Evolutionary conservation across 1,140 invertebrate genomes (phyloP), one percentile per base, ranked within the genome.

Genomic region (Subanguina moxae): DNA sequence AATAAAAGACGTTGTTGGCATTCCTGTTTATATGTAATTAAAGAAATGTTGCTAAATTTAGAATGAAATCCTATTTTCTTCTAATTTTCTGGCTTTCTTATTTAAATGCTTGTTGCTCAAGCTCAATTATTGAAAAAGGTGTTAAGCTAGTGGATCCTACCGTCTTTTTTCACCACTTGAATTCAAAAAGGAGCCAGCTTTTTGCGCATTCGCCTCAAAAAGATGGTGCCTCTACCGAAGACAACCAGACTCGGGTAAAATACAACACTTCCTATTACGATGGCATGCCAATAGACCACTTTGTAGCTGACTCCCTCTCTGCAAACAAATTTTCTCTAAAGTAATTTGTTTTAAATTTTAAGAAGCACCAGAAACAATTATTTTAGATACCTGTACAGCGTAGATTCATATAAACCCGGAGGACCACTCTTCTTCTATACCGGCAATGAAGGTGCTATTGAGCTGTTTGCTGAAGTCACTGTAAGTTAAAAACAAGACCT

Each of bases 371-470:
- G 32, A 3, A 38, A 38, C 3, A 25, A 61, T 3, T 3, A 45
- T 3, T 61, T 61, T 61, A 61, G 78, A 57, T 80, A 78, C 61
- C 65, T 82, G 17, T 65, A 80, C 25, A 82, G 78, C 66, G 61
- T 73, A 57, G 72, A 70, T 25, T 76, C 64, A 76, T 86, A 84
- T 82, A 72, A 77, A 21, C 21, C 58, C 19, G 82, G 76, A 57
- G 85, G 85, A 3, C 86, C 86, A 13, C 85, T 86, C 28, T 85
- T 86, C 72, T 85, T 86, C 82, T 98, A 97, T 79, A 92, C 93
- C 15, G 94, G 94, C 74, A 97, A 97, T 86, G 94, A 98, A 84
- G 94, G 93, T 64, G 87, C 88, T 76, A 94, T 97, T 70, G 88
- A 90, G 80, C 83, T 87, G 71, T 97, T 97, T 85, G 90, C 90